Evolutionary conservation across 1,140 invertebrate species (phyloP).

Genomic region (Antheraea mylitta): DNA sequence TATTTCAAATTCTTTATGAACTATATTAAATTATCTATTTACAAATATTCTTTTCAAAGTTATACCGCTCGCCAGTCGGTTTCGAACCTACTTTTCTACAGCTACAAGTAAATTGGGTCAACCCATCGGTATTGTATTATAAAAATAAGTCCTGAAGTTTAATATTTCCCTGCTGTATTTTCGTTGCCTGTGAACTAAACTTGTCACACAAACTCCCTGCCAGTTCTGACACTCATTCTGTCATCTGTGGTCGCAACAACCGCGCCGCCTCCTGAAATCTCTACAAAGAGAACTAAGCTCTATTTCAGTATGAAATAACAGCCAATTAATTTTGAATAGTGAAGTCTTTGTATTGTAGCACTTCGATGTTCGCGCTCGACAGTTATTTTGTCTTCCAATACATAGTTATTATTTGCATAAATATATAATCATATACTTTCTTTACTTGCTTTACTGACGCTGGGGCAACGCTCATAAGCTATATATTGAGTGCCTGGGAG

Average conservation of each 20-base stretch:
- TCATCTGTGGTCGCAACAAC: background rate
- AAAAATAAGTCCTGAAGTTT: background rate
- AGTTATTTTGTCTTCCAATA: no score
- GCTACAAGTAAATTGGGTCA: background rate
- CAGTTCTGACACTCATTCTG: background rate
- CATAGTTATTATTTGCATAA: no score
- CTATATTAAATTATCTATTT: no score
- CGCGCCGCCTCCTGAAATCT: background rate
- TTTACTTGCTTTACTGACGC: no score
- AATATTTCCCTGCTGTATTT: background rate
- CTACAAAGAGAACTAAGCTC: background rate
- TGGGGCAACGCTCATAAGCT: no score
- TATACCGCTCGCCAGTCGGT: no score
- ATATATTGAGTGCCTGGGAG: no score
- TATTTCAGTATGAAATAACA: background rate
- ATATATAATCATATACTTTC: no score
- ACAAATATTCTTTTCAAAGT: no score
- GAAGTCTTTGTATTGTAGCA: no score
- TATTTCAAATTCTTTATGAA: no score
- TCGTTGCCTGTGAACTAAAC: background rate
- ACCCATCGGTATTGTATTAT: background rate
- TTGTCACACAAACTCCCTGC: background rate
- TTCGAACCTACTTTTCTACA: background rate
- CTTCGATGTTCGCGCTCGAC: no score
- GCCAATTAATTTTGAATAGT: background rate